Percentiles rank a stretch among this genome's conserved stretches.
These are phyloP conservation scores for Prionace glauca DNA, from an alignment of 2,797 vertebrate species.

Conservation along the genomic window DNA sequence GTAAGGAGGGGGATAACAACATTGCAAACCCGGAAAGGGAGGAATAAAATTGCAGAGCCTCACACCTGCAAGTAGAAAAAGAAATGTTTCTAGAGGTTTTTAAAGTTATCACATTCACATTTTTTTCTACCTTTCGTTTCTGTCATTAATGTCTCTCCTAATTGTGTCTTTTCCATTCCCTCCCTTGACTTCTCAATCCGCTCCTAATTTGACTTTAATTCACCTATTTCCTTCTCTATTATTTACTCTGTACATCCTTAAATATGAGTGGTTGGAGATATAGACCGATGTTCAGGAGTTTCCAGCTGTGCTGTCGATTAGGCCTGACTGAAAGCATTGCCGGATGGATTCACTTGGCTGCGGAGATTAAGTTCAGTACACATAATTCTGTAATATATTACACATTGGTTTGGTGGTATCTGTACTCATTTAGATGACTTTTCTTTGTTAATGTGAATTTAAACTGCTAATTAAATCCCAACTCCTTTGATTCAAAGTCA, in stretches of 20 bases:
- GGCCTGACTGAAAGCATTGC: neutral
- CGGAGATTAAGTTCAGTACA: neutral
- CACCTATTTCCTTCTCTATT: neutral
- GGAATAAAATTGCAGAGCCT: neutral
- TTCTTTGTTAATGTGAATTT: neutral
- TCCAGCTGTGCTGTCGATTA: neutral
- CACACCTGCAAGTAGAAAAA: neutral
- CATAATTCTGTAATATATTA: no score
- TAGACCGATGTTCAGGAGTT: neutral
- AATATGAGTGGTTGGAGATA: neutral
- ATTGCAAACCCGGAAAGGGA: neutral
- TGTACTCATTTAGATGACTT: neutral
- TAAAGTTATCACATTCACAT: neutral
- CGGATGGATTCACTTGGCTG: neutral
- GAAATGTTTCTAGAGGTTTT: neutral
- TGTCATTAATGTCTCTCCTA: neutral
- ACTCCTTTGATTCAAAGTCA: neutral
- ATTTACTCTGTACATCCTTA: neutral
- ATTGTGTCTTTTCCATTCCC: neutral
- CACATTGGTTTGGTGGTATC: neutral
- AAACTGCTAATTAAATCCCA: neutral
- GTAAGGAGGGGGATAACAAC: neutral
- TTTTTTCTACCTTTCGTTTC: neutral
- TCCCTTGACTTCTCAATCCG: neutral
- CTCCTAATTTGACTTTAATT: neutral